Percentiles rank a stretch among this genome's conserved stretches.
phyloP scores from a whole-genome alignment of 2,888 invertebrate species.

The Thecophora atra region DNA sequence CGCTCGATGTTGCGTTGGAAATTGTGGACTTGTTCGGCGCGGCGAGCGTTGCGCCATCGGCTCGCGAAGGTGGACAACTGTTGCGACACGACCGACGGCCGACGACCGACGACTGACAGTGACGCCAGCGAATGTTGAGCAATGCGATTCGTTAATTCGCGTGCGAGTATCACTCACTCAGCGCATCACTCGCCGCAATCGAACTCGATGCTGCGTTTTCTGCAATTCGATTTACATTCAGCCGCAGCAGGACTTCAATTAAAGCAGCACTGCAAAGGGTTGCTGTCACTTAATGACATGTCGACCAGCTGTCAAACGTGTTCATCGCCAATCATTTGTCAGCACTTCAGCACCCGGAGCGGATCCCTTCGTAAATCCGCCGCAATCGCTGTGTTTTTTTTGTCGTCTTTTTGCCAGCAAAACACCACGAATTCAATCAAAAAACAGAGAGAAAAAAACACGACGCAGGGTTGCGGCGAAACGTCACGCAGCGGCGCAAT shows the following conservation, averaged over 20 bases:
- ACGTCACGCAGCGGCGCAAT: conserved; percentile 46
- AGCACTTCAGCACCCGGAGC: conserved; percentile 26
- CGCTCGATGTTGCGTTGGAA: not conserved
- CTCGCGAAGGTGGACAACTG: conserved; percentile 20
- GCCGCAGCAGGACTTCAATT: no score
- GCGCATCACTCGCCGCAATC: no score
- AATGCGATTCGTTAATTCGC: no score
- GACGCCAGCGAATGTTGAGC: no score
- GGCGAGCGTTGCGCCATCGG: conserved; percentile 28
- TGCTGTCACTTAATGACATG: conserved; percentile 8
- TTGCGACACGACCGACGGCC: not conserved
- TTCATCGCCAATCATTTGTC: conserved; percentile 24
- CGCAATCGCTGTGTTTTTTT: conserved; percentile 31
- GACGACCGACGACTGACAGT: no score
- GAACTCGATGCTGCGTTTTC: no score
- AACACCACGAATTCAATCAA: conserved; percentile 7
- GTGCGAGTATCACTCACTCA: no score
- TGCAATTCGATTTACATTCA: no score
- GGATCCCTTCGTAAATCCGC: conserved; percentile 42
- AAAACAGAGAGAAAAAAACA: conserved; percentile 7
- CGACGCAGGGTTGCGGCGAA: not conserved
- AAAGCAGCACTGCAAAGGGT: no score
- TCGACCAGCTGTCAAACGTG: conserved; percentile 53
- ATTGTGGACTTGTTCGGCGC: not conserved
- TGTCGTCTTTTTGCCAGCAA: conserved; percentile 27